Base-by-base conservation (phyloP, 2,113 vertebrate species). In the Polypterus bichir region DNA sequence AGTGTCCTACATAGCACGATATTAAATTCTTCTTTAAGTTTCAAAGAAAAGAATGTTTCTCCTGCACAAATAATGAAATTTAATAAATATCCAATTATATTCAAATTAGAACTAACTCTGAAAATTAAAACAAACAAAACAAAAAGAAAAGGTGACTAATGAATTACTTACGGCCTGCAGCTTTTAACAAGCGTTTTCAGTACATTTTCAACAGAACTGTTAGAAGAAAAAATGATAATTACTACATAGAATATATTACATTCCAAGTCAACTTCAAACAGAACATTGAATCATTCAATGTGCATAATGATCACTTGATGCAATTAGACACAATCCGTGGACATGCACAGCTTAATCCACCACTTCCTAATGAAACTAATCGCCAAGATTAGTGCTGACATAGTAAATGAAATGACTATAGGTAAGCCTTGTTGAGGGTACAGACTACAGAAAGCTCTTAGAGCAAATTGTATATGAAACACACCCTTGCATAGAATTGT, bases 141-240 rank as follows among this genome's bases (percentile, higher is more conserved):
- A 5, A 9, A 10, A 54, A n/a, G 9, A 62, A n/a, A 53, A 11
- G 9, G 10, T 54, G 27, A 27, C 27, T 27, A 27, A 51, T 63
- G 27, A 27, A 27, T 59, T 71, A 97, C 95, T 98, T 86, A 98
- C 95, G 89, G 93, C 73, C 94, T 86, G 81, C 94, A 97, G 85
- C 78, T 92, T 81, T 96, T 97, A 77, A 98, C 89, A 0, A 98
- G 89, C 45, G 89, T 91, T 82, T 97, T 98, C 78, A 98, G 77
- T 73, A 98, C 87, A 62, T 80, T 87, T 83, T 98, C 95, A 76
- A 97, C 89, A 66, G 94, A 95, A 77, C 95, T 98, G 77, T 64
- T 77, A 51, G 44, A 51, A 11, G 58, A 76, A 6, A 46, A 71
- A 65, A 56, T 9, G 62, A 71, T 59, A 66, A 60, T 27, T 27